Evolutionary conservation across 2,113 vertebrate genomes (phyloP), one percentile per base, ranked within the genome.

Genomic region (Cricetomys ansorgei): DNA sequence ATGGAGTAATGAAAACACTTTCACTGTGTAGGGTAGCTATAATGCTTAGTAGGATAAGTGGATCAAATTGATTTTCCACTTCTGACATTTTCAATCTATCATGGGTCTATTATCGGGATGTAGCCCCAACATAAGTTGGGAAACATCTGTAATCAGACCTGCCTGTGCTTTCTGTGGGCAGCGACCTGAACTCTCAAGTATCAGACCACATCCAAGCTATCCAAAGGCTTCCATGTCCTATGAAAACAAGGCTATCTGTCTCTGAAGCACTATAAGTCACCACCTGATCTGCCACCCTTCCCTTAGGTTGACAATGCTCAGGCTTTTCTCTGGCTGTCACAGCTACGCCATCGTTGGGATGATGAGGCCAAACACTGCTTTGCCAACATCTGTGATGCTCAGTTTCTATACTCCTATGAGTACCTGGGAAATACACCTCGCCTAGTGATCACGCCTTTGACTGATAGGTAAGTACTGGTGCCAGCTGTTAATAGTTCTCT

Each of bases 391-490:
- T 99, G 99, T 0, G 99, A 99, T 1, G 99, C 99, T 1, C 99
- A 99, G 98, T 99, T 99, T 96, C 98, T 99, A 0, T 99, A 99
- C 97, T 99, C 98, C 75, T 99, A 99, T 0, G 99, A 99, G 95
- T 99, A 99, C 96, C 98, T 99, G 90, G 99, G 99, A 96, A 99
- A 99, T 97, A 99, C 99, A 0, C 99, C 99, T 6, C 99, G 99
- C 70, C 98, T 99, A 6, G 99, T 99, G 81, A 99, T 99, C 98
- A 99, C 99, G 4, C 99, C 99, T 1, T 98, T 99, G 77, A 99
- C 99, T 0, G 99, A 99, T 98, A 99, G 99, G 99, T 99, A 92
- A 96, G 97, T 13, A 0, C n/a, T 1, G 2, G 13, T 53, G 7
- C 65, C 83, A 81, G 16, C n/a, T 37, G 25, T 17, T 31, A 7